Base-by-base conservation (phyloP, 2,888 invertebrate species). In the Chirona hameri region DNA sequence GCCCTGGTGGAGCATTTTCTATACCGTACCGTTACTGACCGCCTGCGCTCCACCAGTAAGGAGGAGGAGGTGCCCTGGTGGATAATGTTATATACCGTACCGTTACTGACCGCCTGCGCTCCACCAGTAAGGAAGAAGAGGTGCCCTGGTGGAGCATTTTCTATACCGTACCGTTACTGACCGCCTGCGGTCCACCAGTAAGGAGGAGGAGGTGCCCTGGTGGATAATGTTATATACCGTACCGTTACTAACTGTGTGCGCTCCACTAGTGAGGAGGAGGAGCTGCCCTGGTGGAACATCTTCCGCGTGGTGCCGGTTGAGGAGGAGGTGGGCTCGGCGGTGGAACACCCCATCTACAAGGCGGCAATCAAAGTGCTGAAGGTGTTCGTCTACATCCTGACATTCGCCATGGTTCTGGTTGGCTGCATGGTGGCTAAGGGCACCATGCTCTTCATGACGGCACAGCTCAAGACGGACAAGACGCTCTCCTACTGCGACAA, bases 391-490 rank as follows among this genome's bases (percentile, higher is more conserved):
- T 82, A 82, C 52, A 5, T 83, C 57, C 65, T 83, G 39, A 80
- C 83, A 5, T 83, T 83, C 82, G 18, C 9, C 29, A 48, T 83
- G 2, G 83, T 83, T n/a, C 60, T 83, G 79, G 31, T 21, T 4
- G 76, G 82, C 27, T 79, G 52, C 65, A 31, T 79, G 5, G 60
- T 79, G 9, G 79, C 79, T 39, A 83, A 83, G 60, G 39, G 69
- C 21, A 57, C 80, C 69, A 55, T 48, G 80, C 65, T 83, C 46
- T 57, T 83, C 55, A 83, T 83, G 81, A 79, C 82, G 9, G 79
- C 83, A 0, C 83, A 83, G 65, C 81, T 83, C 21, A 82, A 79
- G 79, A n/a, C 46, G 15, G 57, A 14, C 31, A 60, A 80, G 55
- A 46, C 21, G 60, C 60, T 72, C 7, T 57, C 48, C 27, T 29